A percentile compares a stretch with the other conserved stretches of the same genome.
These are phyloP conservation scores for Cebidichthys violaceus DNA, from an alignment of 2,113 vertebrate species.

Conservation along the genomic window DNA sequence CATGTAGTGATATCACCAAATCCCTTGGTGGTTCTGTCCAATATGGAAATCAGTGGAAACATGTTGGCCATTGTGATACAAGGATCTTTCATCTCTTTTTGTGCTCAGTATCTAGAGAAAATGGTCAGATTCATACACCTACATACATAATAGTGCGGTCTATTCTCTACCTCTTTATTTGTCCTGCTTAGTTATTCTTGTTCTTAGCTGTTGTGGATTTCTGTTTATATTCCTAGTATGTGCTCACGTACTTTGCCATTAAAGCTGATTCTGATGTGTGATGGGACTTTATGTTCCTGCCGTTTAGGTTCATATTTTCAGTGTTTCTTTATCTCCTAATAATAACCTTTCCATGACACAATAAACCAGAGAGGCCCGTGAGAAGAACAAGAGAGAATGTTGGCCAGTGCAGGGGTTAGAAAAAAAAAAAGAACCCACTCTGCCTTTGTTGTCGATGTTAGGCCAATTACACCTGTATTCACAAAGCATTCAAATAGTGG, in stretches of 20 bases:
- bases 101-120: background rate
- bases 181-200: background rate
- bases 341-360: background rate
- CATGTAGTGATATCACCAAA: conserved; percentile 51
- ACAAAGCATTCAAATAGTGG: background rate
- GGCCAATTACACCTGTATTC: background rate
- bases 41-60: conserved; percentile 38
- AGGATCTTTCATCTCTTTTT: conserved; percentile 44
- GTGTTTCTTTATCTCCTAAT: background rate
- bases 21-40: conserved; percentile 43
- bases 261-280: too few species aligned
- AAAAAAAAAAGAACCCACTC: background rate
- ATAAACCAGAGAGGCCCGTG: background rate
- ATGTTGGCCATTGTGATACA: conserved; percentile 31
- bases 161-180: background rate
- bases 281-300: background rate
- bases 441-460: background rate
- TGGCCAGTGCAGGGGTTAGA: background rate
- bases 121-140: too few species aligned
- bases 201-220: background rate
- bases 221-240: background rate
- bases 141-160: too few species aligned
- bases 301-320: background rate
- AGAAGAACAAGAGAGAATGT: background rate
- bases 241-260: too few species aligned